Evolutionary conservation across 2,888 invertebrate genomes (phyloP).

Genomic region (Choristoneura rosaceana): DNA sequence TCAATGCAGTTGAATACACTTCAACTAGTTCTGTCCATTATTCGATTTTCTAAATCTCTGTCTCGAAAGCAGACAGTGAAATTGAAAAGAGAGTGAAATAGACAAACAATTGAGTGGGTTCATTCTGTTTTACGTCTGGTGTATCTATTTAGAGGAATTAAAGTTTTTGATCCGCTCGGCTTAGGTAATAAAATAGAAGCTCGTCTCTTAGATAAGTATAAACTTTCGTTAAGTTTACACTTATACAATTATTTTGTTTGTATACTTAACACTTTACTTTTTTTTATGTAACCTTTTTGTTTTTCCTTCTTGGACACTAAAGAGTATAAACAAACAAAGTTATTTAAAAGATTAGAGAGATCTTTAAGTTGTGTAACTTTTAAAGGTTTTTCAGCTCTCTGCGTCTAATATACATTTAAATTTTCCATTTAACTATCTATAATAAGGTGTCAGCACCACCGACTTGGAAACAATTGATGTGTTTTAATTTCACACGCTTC

Average conservation of each 20-base stretch:
- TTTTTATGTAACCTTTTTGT: no score
- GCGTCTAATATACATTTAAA: slow-evolving; percentile 2
- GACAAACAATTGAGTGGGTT: background rate
- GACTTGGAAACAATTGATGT: background rate
- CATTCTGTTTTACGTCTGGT: background rate
- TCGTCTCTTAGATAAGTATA: background rate
- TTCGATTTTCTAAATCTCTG: slow-evolving; percentile 6
- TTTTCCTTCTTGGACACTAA: no score
- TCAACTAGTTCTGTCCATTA: background rate
- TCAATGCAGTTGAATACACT: background rate
- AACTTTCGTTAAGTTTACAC: background rate
- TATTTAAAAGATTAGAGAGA: background rate
- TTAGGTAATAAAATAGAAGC: background rate
- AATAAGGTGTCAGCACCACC: background rate
- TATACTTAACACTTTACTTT: no score
- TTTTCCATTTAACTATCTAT: background rate
- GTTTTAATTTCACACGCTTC: background rate
- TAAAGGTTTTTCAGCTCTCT: slow-evolving; percentile 19
- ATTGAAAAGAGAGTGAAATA: background rate
- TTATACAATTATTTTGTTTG: no score
- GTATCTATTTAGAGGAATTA: background rate
- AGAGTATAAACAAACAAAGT: no score
- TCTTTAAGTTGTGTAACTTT: background rate
- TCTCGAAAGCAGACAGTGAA: slow-evolving; percentile 1
- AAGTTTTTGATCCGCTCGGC: background rate